A percentile compares a stretch with the other conserved stretches of the same genome.
phyloP scores from a whole-genome alignment of 2,113 vertebrate genomes.

The Thunnus maccoyii region DNA sequence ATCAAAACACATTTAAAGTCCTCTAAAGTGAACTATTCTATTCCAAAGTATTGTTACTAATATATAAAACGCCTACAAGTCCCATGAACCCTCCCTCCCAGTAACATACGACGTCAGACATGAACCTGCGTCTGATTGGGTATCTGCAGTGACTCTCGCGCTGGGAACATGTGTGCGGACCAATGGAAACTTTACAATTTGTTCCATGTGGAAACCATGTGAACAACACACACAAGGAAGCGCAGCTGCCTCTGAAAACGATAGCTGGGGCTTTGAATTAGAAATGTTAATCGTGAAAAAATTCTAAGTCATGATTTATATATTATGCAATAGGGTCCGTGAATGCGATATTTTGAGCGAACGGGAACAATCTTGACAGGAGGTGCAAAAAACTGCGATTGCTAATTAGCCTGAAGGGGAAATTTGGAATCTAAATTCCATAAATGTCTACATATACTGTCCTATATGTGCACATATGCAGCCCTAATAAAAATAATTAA shows the following conservation, averaged over 20 bases:
- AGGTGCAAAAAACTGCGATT: neutral
- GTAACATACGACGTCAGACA: conserved; percentile 87
- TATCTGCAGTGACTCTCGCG: conserved; percentile 12
- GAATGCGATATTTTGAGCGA: neutral
- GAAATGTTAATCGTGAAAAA: neutral
- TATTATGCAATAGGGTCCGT: neutral
- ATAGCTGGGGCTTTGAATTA: conserved; percentile 31
- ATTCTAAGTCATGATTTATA: neutral
- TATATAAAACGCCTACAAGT: conserved; percentile 65
- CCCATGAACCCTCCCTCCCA: conserved; percentile 79
- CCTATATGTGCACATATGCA: conserved; percentile 9
- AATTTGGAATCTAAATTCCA: conserved; percentile 17
- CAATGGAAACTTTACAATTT: conserved; percentile 86
- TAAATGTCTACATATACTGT: neutral
- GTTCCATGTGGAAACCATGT: conserved; percentile 96
- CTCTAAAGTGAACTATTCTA: neutral
- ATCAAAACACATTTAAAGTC: neutral
- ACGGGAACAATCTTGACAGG: neutral
- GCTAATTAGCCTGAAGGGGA: neutral
- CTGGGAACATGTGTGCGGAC: conserved; percentile 71
- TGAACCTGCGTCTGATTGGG: conserved; percentile 80
- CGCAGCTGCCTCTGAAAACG: conserved; percentile 49
- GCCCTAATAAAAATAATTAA: neutral
- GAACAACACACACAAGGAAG: conserved; percentile 89
- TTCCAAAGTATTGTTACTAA: neutral